These are phyloP conservation scores for Dynastes tityus DNA, from an alignment of 2,888 invertebrate species.

Conservation along the genomic window DNA sequence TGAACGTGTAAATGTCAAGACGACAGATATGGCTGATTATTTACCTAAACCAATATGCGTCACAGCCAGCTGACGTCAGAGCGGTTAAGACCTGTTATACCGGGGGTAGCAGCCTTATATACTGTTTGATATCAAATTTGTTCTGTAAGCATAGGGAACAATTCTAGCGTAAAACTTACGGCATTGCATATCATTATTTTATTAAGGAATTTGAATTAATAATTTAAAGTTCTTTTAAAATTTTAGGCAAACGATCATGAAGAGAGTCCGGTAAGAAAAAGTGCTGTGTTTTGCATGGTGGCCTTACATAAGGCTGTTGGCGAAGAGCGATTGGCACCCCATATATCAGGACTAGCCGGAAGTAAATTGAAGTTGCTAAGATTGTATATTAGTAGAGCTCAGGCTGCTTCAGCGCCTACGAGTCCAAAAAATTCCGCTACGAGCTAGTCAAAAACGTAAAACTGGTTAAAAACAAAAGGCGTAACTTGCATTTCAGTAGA, in stretches of 20 bases:
- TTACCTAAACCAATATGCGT: no score
- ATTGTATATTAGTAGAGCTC: conserved; percentile 81
- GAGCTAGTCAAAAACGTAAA: conserved; percentile 49
- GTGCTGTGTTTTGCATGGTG: conserved; percentile 98
- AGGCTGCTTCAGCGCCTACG: conserved; percentile 70
- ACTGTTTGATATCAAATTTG: no score
- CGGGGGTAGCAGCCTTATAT: no score
- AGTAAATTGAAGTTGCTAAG: conserved; percentile 92
- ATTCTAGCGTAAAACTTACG: no score
- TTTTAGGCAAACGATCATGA: conserved; percentile 89
- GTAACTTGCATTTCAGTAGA: conserved; percentile 42
- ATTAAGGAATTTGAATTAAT: no score
- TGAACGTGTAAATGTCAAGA: no score
- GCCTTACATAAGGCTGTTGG: conserved; percentile 92
- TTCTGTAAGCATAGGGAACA: no score
- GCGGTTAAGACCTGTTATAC: no score
- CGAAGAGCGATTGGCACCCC: conserved; percentile 87
- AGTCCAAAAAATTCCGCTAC: conserved; percentile 60
- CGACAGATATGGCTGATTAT: no score
- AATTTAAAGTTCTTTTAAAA: not conserved
- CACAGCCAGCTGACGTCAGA: no score
- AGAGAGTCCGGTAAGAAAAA: conserved; percentile 95
- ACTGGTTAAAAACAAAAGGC: conserved; percentile 31
- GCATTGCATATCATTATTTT: no score
- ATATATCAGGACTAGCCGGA: conserved; percentile 86